Base-by-base conservation (phyloP, 2,888 invertebrate species). In the Phortica magna region DNA sequence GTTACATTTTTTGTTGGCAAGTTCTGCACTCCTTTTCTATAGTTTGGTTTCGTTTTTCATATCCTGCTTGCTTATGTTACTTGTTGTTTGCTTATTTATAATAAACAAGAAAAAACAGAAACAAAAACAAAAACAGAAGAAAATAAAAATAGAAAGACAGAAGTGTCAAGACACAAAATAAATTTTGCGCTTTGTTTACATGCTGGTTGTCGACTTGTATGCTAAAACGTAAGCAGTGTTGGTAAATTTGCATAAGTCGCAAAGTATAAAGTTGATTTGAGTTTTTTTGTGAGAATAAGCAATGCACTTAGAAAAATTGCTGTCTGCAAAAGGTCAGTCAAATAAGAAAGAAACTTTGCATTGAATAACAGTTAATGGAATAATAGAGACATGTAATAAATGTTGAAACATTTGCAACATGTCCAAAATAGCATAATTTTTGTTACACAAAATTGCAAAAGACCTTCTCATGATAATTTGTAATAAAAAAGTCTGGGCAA, bases 81-180 rank as follows among this genome's bases (percentile, higher is more conserved):
- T 61, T 61, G 61, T 80, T 74, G 80, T 75, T 83, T 73, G 73
- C 77, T 82, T 83, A 83, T 74, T 67, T 68, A 74, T 67, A 77
- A 76, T 55, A 59, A 59, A 77, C 31, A 55, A 48, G 41, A 42
- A 48, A 70, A 67, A 68, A 10, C 14, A 14, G 7, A 74, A 43
- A 22, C 1, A 48, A 43, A 14, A 22, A n/a, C 75, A 67, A 67
- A 53, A 72, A n/a, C n/a, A n/a, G n/a, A n/a, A n/a, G n/a, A n/a
- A 64, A 67, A 75, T 74, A 55, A 76, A 31, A 31, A 31, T 31
- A 31, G 31, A 31, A 31, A 31, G 70, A 10, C 68, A 76, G n/a
- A 76, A 74, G 9, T 59, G 70, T 72, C 76, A 76, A 81, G 39
- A 64, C 65, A 76, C 76, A 71, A 71, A 71, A 71, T 71, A 71